Evolutionary conservation across 2,113 vertebrate genomes (phyloP).

Genomic region (Ptyas mucosa): DNA sequence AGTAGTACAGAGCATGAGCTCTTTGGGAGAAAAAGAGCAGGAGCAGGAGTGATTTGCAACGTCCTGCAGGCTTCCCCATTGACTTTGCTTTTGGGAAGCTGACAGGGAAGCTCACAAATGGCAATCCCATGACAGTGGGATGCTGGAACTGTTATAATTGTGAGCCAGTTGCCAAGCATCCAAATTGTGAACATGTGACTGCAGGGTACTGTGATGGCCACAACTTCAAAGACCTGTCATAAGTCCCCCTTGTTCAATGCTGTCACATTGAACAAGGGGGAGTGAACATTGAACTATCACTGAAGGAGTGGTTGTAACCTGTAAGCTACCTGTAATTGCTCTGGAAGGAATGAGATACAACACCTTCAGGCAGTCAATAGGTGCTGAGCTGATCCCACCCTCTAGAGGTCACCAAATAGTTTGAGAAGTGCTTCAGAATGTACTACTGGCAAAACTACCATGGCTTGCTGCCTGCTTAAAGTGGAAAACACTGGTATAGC

Average conservation of each 20-base stretch:
- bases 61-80: neutral
- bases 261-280: too few relatives aligned
- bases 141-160: neutral
- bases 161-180: neutral
- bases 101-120: neutral
- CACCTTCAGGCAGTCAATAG: neutral
- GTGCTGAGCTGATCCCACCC: neutral
- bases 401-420: neutral
- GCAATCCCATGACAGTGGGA: neutral
- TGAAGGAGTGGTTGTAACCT: neutral
- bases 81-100: neutral
- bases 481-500: neutral
- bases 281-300: neutral
- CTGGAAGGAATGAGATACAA: neutral
- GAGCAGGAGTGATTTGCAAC: neutral
- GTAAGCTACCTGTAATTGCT: neutral
- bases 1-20: neutral
- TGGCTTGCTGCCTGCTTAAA: neutral
- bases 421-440: neutral
- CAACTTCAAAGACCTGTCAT: neutral
- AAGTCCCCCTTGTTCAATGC: neutral
- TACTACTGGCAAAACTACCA: neutral
- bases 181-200: neutral
- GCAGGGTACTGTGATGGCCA: neutral
- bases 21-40: neutral